Evolutionary conservation across 1,140 invertebrate species (phyloP).

Genomic region (Tachypleus tridentatus): DNA sequence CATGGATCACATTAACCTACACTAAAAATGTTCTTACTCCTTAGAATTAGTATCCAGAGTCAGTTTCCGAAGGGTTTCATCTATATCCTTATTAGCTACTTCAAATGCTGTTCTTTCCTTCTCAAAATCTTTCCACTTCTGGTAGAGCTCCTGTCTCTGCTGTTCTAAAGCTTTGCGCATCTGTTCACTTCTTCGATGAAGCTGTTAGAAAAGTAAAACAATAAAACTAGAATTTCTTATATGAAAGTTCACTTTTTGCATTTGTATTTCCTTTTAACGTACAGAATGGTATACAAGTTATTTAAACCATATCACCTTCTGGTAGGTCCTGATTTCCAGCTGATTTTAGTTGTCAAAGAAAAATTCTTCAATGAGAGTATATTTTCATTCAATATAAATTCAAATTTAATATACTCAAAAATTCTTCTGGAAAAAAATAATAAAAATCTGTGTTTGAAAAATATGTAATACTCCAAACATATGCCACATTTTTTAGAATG

Average conservation of each 20-base stretch:
- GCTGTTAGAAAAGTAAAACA: conserved; percentile 30
- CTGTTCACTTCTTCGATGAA: conserved; percentile 52
- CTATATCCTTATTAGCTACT: conserved; percentile 23
- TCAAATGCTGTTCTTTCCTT: conserved; percentile 51
- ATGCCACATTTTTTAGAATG: too few relatives aligned
- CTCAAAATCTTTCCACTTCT: conserved; percentile 70
- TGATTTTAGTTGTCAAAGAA: not conserved
- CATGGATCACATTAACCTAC: too few relatives aligned
- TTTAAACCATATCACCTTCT: not conserved
- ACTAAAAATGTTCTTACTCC: conserved; percentile 21
- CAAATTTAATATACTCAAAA: too few relatives aligned
- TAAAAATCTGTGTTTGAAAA: too few relatives aligned
- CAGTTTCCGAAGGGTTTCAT: conserved; percentile 23
- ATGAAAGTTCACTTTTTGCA: not conserved
- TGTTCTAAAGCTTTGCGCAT: conserved; percentile 62
- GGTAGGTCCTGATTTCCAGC: not conserved
- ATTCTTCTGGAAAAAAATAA: too few relatives aligned
- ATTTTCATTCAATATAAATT: too few relatives aligned
- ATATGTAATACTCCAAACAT: too few relatives aligned
- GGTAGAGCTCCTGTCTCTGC: conserved; percentile 80
- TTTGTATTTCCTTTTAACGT: not conserved
- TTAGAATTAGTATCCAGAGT: conserved; percentile 25
- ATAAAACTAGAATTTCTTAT: not conserved
- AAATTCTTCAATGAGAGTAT: too few relatives aligned
- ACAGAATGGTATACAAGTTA: not conserved